phyloP scores from a whole-genome alignment of 1,140 invertebrate species.

The Philopotamus ludificatus region DNA sequence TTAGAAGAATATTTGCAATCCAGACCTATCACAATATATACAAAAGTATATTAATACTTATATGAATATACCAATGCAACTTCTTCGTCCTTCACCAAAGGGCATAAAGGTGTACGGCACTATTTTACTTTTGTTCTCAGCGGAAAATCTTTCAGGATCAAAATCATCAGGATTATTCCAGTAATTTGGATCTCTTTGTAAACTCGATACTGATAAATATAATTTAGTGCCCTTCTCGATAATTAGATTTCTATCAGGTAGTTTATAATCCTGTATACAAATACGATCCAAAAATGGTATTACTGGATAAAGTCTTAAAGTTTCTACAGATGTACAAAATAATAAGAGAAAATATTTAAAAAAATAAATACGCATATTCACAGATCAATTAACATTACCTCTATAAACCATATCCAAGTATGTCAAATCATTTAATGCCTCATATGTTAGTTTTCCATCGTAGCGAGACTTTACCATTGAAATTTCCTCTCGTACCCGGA shows the following conservation, averaged over 20 bases:
- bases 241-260: conserved; percentile 47
- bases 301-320: conserved; percentile 44
- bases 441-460: conserved; percentile 45
- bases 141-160: conserved; percentile 23
- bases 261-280: conserved; percentile 45
- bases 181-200: conserved; percentile 59
- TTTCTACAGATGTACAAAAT: conserved; percentile 42
- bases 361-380: background rate
- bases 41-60: background rate
- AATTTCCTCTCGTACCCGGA: conserved; percentile 43
- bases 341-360: background rate
- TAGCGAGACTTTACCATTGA: conserved; percentile 34
- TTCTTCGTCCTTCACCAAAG: conserved; percentile 13
- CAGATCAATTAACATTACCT: conserved; percentile 20
- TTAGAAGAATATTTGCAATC: background rate
- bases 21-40: background rate
- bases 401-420: conserved; percentile 46
- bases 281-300: conserved; percentile 45
- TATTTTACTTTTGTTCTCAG: conserved; percentile 10
- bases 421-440: conserved; percentile 47
- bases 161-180: conserved; percentile 47
- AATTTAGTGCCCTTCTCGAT: conserved; percentile 48
- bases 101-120: conserved; percentile 10
- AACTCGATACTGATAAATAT: conserved; percentile 49
- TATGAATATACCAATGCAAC: conserved; percentile 17